Base-by-base conservation (phyloP, 2,888 invertebrate species). In the Ichneumon xanthorius region DNA sequence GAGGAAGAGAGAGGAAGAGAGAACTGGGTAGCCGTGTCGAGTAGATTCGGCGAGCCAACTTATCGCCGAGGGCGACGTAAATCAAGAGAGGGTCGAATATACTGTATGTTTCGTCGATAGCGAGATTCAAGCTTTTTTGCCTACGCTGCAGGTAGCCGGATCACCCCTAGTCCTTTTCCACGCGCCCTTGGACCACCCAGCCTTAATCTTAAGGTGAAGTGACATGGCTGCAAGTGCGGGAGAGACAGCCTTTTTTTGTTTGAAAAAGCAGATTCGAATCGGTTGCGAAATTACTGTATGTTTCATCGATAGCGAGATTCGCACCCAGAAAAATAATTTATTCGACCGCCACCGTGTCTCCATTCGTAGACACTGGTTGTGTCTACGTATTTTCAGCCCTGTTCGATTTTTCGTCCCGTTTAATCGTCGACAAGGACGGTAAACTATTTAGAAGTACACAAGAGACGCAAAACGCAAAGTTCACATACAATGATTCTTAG, bases 11-110 rank as follows among this genome's bases (percentile, higher is more conserved):
- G 80, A 84, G 70, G 68, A 78, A 48, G 45, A 77, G 84, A 70
- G 67, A 72, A 82, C 71, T 72, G 79, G 83, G 68, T 83, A 76
- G 76, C 65, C 70, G 63, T 67, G 77, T 77, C 65, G 77, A 67
- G 22, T 67, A 65, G 77, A 55, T 37, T 50, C 33, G n/a, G 67
- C 67, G 77, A 67, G 84, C 87, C 89, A 88, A 89, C 88, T 89
- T 90, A 90, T 91, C 91, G 91, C 90, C 90, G 80, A 82, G 90
- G 90, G 91, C 89, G 79, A 87, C 90, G 92, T 92, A 92, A 92
- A 92, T 92, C 92, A 92, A 88, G 87, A 83, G 72, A 71, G 78
- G 75, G 50, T 76, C 85, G 73, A 85, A 85, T 82, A 67, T 85
- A 80, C 87, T 85, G 77, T 88, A 88, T 86, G 88, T 89, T 89